phyloP scores from a whole-genome alignment of 1,140 invertebrate species.

The Diorhabda elongata region DNA sequence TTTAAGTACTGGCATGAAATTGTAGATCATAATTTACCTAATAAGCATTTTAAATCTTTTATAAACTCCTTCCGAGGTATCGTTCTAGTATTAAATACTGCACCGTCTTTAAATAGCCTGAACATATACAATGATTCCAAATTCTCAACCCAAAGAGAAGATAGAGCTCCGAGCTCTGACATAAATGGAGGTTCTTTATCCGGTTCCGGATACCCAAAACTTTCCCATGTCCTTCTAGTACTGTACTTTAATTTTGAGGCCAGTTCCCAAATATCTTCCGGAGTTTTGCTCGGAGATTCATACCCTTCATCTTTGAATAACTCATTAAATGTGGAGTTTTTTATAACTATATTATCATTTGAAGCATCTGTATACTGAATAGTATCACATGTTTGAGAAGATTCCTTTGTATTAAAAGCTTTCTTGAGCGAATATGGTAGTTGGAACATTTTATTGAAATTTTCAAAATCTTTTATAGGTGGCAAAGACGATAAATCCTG shows the following conservation, averaged over 20 bases:
- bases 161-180: conserved; percentile 34
- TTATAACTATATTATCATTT: background rate
- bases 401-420: conserved; percentile 19
- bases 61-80: conserved; percentile 33
- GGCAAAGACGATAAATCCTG: conserved; percentile 30
- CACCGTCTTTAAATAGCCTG: conserved; percentile 15
- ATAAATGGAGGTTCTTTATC: conserved; percentile 39
- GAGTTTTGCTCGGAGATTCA: conserved; percentile 26
- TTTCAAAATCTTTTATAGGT: conserved; percentile 22
- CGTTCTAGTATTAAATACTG: conserved; percentile 22
- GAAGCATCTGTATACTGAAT: background rate
- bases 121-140: conserved; percentile 33
- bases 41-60: conserved; percentile 37
- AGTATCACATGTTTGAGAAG: conserved; percentile 6
- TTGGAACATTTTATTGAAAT: conserved; percentile 22
- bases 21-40: conserved; percentile 32
- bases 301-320: conserved; percentile 29
- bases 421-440: conserved; percentile 10
- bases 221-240: conserved; percentile 39
- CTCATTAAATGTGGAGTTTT: conserved; percentile 8
- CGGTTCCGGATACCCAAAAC: conserved; percentile 33
- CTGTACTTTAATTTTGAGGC: conserved; percentile 28
- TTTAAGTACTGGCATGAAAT: background rate
- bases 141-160: conserved; percentile 37
- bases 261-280: conserved; percentile 39